Evolutionary conservation across 2,113 vertebrate genomes (phyloP).

Genomic region (Aythya baeri): DNA sequence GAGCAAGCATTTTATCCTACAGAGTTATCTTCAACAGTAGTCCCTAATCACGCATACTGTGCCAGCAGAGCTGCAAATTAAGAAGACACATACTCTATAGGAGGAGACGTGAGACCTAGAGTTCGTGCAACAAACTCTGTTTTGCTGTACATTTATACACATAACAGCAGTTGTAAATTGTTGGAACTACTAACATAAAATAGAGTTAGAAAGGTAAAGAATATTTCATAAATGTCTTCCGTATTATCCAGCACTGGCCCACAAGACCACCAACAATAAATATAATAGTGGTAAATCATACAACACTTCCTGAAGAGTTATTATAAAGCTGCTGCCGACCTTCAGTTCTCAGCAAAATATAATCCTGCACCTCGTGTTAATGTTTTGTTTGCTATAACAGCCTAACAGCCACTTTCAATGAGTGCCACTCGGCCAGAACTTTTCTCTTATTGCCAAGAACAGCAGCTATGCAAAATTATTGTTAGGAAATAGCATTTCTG

Average conservation of each 20-base stretch:
- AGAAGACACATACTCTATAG: constrained; percentile 13
- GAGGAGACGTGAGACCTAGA: constrained; percentile 12
- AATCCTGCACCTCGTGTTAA: background rate
- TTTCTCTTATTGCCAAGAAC: background rate
- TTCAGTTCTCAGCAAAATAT: background rate
- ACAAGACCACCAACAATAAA: constrained; percentile 41
- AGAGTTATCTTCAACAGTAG: constrained; percentile 42
- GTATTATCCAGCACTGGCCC: constrained; percentile 1
- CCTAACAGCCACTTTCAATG: background rate
- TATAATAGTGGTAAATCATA: constrained; percentile 37
- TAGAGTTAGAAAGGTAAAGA: constrained; percentile 49
- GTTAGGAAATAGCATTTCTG: background rate
- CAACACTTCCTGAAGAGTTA: background rate
- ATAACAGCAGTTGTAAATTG: constrained; percentile 43
- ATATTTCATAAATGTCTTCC: constrained; percentile 56
- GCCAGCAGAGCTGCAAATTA: constrained; percentile 51
- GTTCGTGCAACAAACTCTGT: background rate
- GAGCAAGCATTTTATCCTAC: constrained; percentile 43
- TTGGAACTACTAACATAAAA: constrained; percentile 45
- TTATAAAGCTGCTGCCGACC: background rate
- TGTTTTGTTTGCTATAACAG: background rate
- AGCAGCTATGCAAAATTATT: background rate
- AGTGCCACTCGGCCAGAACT: background rate
- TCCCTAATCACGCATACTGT: constrained; percentile 44
- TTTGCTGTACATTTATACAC: background rate